Evolutionary conservation across 2,888 invertebrate genomes (phyloP), one percentile per base, ranked within the genome.

Genomic region (Cybosia mesomella): DNA sequence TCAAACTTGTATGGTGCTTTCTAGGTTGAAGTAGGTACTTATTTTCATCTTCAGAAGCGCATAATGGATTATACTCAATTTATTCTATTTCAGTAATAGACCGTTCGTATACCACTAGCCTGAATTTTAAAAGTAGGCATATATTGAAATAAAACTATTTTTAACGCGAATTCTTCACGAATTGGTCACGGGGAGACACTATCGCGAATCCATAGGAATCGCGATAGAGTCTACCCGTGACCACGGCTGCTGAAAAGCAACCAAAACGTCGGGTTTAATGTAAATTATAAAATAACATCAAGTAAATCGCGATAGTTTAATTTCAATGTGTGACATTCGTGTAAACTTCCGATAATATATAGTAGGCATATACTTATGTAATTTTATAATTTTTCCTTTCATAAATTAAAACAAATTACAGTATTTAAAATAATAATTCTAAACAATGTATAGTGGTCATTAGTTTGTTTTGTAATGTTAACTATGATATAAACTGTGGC

Each of bases 1-100:
- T 79, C 78, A 80, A 78, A 84, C 72, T 81, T 85, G 76, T 83
- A 85, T 87, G 89, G 89, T 90, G 89, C 89, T 89, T 67, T 76
- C 72, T 86, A 83, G 82, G 85, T 84, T 85, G 84, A 83, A 80
- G 24, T 22, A 55, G 21, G 84, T 87, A 88, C 86, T 87, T 88
- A 85, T 78, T 59, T 15, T 39, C 18, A 59, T 36, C 36, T 9
- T 39, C 15, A 55, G 15, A 24, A 55, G 13, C 24, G 24, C 22
- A 13, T 55, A 24, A 24, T 55, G 1, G 22, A 3, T 24, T 55
- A 15, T 55, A 5, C 55, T 24, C 13, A 11, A 22, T 22, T 24
- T 24, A 4, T 24, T 55, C 55, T 36, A 2, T 7, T 39, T 21
- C 58, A 22, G 18, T 59, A 18, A 59, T 59, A 49, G 9, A 39